Conservation (phyloP, 1,140 invertebrate genomes). For the Meloidogyne floridensis region DNA sequence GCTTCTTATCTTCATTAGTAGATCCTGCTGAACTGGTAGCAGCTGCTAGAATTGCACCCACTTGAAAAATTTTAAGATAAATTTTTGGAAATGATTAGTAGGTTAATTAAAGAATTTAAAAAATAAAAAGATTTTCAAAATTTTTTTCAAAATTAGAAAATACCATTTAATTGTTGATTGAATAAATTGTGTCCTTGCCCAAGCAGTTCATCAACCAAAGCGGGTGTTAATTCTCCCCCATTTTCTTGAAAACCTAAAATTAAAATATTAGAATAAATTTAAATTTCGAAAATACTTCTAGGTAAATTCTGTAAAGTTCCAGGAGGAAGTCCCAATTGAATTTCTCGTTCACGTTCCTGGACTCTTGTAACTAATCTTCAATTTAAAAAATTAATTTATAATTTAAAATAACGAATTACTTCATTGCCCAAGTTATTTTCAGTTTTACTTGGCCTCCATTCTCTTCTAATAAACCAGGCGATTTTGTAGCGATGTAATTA, state of each 20-base stretch:
- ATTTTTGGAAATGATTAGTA: neutral
- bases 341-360: conserved; percentile 42
- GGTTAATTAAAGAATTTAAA: no score
- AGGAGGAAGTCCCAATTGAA: conserved; percentile 38
- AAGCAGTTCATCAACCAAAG: conserved; percentile 24
- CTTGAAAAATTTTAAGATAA: neutral
- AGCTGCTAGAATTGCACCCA: conserved; percentile 3
- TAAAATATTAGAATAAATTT: neutral
- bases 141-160: neutral
- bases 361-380: conserved; percentile 33
- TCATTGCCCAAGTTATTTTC: conserved; percentile 65
- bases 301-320: conserved; percentile 39
- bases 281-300: neutral
- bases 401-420: conserved; percentile 34
- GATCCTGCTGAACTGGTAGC: neutral
- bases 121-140: no score
- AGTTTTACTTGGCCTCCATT: conserved; percentile 63
- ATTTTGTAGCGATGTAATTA: conserved; percentile 58
- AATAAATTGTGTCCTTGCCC: conserved; percentile 17
- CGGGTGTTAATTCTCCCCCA: neutral
- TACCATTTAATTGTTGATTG: neutral
- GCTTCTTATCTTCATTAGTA: neutral
- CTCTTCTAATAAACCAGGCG: conserved; percentile 59
- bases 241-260: conserved; percentile 1
- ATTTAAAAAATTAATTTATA: neutral